Conservation (phyloP, 2,113 vertebrate species). For the Alaudala cheleensis region DNA sequence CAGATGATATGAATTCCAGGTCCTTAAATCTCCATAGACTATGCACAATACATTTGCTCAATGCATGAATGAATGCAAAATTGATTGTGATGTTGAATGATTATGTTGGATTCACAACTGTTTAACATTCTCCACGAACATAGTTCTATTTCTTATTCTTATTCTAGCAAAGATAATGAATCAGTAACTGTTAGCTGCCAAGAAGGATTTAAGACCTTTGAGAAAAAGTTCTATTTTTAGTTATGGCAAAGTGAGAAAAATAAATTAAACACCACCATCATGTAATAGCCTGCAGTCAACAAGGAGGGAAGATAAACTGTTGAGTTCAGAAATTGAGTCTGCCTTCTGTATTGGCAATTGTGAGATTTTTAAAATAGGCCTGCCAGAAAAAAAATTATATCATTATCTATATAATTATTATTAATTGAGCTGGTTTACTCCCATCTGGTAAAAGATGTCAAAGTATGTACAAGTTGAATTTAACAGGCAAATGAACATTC, state of each 20-base stretch:
- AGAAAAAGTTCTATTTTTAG: not conserved
- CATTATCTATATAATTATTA: not conserved
- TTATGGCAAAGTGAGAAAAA: not conserved
- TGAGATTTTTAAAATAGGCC: not conserved
- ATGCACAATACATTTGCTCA: not conserved
- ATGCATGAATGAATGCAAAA: not conserved
- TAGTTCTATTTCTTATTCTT: not conserved
- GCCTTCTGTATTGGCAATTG: not conserved
- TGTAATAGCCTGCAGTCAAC: not conserved
- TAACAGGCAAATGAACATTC: not conserved
- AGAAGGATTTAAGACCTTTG: not conserved
- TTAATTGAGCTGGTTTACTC: not conserved
- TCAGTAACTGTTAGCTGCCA: not conserved
- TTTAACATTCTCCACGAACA: fast-evolving
- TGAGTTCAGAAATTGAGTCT: not conserved
- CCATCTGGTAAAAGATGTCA: not conserved
- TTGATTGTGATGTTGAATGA: not conserved
- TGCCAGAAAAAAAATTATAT: not conserved
- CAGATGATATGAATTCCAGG: not conserved
- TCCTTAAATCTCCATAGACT: not conserved
- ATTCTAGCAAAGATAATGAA: not conserved
- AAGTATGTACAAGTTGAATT: not conserved
- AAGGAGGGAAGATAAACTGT: not conserved
- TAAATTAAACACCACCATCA: not conserved
- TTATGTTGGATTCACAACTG: not conserved